These are phyloP conservation scores for Pristionchus japonicus DNA, from an alignment of 2,888 invertebrate species.

Conservation along the genomic window DNA sequence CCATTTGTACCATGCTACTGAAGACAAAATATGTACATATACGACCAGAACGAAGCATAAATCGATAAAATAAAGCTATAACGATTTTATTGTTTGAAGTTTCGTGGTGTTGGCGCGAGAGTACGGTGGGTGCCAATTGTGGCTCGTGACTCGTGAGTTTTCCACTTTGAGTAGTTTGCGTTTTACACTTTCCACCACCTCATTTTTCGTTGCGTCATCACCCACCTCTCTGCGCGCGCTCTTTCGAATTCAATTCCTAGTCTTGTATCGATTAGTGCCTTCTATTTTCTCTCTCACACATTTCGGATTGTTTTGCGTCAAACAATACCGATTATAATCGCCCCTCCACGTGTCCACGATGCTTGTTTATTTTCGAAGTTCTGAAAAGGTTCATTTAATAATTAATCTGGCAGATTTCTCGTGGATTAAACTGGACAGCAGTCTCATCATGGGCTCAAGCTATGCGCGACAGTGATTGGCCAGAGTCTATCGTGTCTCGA, in stretches of 20 bases:
- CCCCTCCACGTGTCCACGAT: neutral
- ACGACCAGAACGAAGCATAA: neutral
- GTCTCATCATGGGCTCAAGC: slow-evolving; percentile 31
- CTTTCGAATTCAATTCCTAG: slow-evolving; percentile 27
- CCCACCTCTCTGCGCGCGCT: neutral
- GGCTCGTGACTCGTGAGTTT: neutral
- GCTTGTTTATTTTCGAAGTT: neutral
- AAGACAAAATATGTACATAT: neutral
- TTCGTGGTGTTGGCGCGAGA: no score
- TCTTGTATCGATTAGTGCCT: neutral
- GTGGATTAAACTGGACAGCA: neutral
- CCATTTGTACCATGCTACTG: slow-evolving; percentile 56
- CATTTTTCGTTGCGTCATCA: slow-evolving; percentile 3
- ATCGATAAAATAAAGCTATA: neutral
- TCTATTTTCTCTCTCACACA: neutral
- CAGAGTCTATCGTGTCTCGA: neutral
- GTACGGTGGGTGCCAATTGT: neutral
- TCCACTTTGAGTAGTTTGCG: neutral
- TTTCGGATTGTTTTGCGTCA: neutral
- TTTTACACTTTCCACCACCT: no score
- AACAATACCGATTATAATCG: neutral
- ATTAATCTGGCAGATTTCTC: neutral
- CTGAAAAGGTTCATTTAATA: neutral
- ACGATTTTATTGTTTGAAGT: no score
- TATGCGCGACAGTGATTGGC: slow-evolving; percentile 38